Base-by-base conservation (phyloP, 2,113 vertebrate genomes). In the Bufo bufo region DNA sequence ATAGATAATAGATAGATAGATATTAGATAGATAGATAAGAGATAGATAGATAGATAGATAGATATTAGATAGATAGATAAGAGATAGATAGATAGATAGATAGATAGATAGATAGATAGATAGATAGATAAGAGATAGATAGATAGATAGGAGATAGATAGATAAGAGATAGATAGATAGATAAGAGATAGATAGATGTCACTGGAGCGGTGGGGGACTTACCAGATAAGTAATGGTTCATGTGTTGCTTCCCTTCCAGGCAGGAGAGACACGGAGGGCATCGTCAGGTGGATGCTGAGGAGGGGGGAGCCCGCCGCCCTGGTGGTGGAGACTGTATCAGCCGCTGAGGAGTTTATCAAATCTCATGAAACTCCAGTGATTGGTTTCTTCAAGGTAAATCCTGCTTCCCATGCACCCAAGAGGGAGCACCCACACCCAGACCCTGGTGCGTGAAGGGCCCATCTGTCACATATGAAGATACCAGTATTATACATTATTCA, bases 321-420 rank as follows among this genome's bases (percentile, higher is more conserved):
- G 0, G 79, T 74, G 43, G 94, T 99, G 12, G 91, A 94, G 52
- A 93, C 95, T 0, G 59, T 90, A 0, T 87, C 72, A 6, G 75
- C 90, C 0, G 90, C 91, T 0, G 89, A 91, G 0, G 77, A 92
- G 11, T 94, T 98, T 59, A 58, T 96, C 9, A 43, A 58, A 0
- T 52, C 94, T n/a, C 90, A 92, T 59, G 93, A 95, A 0, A 1
- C 96, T 80, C 88, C 93, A 0, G 95, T 96, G 0, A 13, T 99
- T 0, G 98, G 97, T 75, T 99, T 99, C 92, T 98, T 99, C 90
- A 91, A 95, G 90, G 98, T 98, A 91, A 9, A 47, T 4, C 2
- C 11, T 71, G 33, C 9, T 33, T 8, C 20, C n/a, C n/a, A 33
- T 33, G 65, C 16, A 5, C 45, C 45, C 23, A 33, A 13, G n/a